Evolutionary conservation across 2,888 invertebrate genomes (phyloP).

Genomic region (Andrena flavipes): DNA sequence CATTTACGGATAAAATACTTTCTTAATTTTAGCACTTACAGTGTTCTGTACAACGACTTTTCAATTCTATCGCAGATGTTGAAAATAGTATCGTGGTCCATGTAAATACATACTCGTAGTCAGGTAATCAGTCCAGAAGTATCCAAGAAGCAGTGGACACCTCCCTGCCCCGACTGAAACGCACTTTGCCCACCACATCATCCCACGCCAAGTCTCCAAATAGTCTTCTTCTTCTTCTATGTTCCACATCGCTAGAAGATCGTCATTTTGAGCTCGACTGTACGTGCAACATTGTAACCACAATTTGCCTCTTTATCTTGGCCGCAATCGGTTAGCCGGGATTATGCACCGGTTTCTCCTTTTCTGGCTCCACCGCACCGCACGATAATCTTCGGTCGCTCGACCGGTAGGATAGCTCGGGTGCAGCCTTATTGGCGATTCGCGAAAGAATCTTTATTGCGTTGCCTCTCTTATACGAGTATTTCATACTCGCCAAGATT

Average conservation of each 20-base stretch:
- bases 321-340: constrained; percentile 48
- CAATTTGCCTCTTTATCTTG: constrained; percentile 75
- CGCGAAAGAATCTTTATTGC: constrained; percentile 37
- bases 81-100: too few relatives aligned
- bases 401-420: constrained; percentile 20
- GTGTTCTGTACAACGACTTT: too few relatives aligned
- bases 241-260: constrained; percentile 28
- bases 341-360: constrained; percentile 56
- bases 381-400: constrained; percentile 46
- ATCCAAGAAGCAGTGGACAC: too few relatives aligned
- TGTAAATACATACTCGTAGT: too few relatives aligned
- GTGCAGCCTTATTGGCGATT: constrained; percentile 39
- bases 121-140: too few relatives aligned
- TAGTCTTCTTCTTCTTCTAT: too few relatives aligned
- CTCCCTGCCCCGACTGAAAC: too few relatives aligned
- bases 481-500: constrained; percentile 36
- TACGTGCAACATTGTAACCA: constrained; percentile 79
- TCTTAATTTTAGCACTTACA: too few relatives aligned
- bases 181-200: too few relatives aligned
- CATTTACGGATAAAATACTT: too few relatives aligned
- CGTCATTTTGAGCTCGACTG: constrained; percentile 66
- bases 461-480: constrained; percentile 20
- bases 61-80: too few relatives aligned
- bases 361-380: constrained; percentile 46
- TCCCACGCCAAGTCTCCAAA: too few relatives aligned